These are phyloP conservation scores for Drosophila sechellia DNA, from an alignment of 1,140 invertebrate genomes.

Conservation along the genomic window DNA sequence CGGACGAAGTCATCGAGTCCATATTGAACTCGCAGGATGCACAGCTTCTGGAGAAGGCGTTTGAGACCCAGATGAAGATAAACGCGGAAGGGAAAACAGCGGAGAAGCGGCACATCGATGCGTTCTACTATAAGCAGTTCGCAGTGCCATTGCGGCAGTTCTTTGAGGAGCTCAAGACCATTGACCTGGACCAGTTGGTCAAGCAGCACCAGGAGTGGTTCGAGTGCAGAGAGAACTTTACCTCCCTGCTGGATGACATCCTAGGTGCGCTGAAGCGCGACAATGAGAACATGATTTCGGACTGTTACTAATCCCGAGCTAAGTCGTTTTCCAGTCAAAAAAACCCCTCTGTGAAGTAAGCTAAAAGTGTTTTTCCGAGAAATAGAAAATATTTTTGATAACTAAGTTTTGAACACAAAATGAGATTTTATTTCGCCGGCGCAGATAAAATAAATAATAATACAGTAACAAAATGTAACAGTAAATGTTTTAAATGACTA, in stretches of 20 bases:
- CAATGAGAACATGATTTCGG: conserved; percentile 86
- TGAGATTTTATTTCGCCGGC: conserved; percentile 33
- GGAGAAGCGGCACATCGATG: conserved; percentile 67
- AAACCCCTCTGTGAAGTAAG: conserved; percentile 23
- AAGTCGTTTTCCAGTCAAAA: conserved; percentile 6
- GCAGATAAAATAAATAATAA: conserved; percentile 8
- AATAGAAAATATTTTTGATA: conserved; percentile 41
- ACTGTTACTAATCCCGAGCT: conserved; percentile 87
- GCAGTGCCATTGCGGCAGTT: conserved; percentile 86
- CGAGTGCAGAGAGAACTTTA: conserved; percentile 86
- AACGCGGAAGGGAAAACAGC: conserved; percentile 27
- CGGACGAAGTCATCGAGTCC: conserved; percentile 85
- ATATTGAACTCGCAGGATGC: conserved; percentile 86
- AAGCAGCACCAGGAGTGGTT: conserved; percentile 87
- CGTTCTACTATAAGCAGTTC: conserved; percentile 84
- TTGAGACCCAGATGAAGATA: conserved; percentile 82
- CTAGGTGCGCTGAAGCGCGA: conserved; percentile 86
- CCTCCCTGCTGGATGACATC: conserved; percentile 89
- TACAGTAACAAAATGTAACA: neutral
- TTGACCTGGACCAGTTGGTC: conserved; percentile 86
- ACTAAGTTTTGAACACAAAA: conserved; percentile 12
- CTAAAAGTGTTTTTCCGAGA: conserved; percentile 35
- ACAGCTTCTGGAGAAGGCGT: conserved; percentile 86
- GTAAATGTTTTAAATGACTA: too few relatives aligned
- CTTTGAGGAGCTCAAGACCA: conserved; percentile 85